These are phyloP conservation scores for Atopsyche davidsoni DNA, from an alignment of 1,140 invertebrate species.

Conservation along the genomic window DNA sequence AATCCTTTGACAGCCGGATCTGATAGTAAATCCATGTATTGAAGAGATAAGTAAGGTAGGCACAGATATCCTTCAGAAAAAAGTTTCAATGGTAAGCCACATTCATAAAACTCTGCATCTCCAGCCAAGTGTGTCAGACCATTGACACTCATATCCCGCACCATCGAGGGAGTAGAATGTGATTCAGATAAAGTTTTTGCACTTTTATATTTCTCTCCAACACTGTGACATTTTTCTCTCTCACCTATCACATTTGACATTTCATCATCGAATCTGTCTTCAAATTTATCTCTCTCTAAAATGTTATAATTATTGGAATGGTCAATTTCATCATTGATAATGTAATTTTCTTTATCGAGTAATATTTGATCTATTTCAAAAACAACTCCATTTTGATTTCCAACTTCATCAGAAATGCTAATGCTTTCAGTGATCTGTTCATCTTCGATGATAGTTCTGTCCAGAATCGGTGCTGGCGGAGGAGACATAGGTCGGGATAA, in stretches of 20 bases:
- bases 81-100: conserved; percentile 81
- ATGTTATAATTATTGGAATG: conserved; percentile 5
- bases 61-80: conserved; percentile 93
- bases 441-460: conserved; percentile 43
- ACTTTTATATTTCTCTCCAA: conserved; percentile 45
- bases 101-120: conserved; percentile 64
- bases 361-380: conserved; percentile 19
- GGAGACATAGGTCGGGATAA: conserved; percentile 74
- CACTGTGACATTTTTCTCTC: conserved; percentile 46
- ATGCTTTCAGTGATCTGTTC: conserved; percentile 32
- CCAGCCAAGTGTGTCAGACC: conserved; percentile 46
- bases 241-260: conserved; percentile 23
- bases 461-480: conserved; percentile 54
- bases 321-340: conserved; percentile 4
- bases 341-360: conserved; percentile 11
- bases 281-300: conserved; percentile 9
- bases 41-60: conserved; percentile 92
- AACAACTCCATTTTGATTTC: conserved; percentile 35
- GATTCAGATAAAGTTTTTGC: conserved; percentile 40
- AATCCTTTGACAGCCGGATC: conserved; percentile 87
- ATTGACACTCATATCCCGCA: conserved; percentile 49
- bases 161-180: conserved; percentile 46
- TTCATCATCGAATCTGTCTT: conserved; percentile 11
- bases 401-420: conserved; percentile 35
- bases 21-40: conserved; percentile 87